Evolutionary conservation across 2,888 invertebrate genomes (phyloP), one percentile per base, ranked within the genome.

Genomic region (Phortica magna): DNA sequence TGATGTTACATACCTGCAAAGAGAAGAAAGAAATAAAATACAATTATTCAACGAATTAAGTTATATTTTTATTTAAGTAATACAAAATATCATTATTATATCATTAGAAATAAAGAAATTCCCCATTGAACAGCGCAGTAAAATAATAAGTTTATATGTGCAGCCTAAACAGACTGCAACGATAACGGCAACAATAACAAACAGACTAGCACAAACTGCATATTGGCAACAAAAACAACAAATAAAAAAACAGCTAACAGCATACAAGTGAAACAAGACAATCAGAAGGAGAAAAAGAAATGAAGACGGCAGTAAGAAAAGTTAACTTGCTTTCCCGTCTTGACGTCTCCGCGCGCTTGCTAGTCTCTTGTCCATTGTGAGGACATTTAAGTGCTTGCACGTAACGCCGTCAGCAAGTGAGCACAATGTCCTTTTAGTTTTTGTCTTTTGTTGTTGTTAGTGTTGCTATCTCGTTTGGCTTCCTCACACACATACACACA

Each of bases 1-100:
- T 31, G 31, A 31, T 31, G 17, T 59, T 73, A 77, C 76, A 55
- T 77, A 78, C 77, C 77, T 78, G 78, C 19, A 78, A 78, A 65
- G 78, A 76, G n/a, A 72, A 57, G 22, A 71, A 70, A 64, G 19
- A 75, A 64, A 72, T 74, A 42, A 43, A 70, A 72, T 43, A 14
- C 14, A 2, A 6, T 48, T 48, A 48, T 48, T 48, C 2, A 48
- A 48, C 14, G 14, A 48, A 48, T 48, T 12, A 5, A 48, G 9
- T 12, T 48, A 48, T 12, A 48, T 12, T 12, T 48, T 48, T 12
- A 48, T 48, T 48, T 48, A 48, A 48, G 14, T 48, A 48, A 48
- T 12, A 48, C 7, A 48, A 48, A 48, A 48, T 6, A 48, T 1
- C 1, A 31, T 31, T 31, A 31, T 1, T 31, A 4, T 31, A 31